These are phyloP conservation scores for Platynereis dumerilii DNA, from an alignment of 2,888 invertebrate genomes.

Conservation along the genomic window DNA sequence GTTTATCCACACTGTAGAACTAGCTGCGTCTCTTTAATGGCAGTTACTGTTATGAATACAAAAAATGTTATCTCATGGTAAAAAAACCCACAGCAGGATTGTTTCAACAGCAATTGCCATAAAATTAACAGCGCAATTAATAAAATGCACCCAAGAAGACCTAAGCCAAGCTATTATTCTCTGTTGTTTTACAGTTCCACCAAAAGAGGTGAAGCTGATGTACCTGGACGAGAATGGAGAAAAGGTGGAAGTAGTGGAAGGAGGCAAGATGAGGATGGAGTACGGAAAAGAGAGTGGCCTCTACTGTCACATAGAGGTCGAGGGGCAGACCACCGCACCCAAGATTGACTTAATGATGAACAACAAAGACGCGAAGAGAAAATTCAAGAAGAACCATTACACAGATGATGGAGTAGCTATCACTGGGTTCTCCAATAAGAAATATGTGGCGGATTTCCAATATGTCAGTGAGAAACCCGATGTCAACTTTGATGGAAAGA, in stretches of 20 bases:
- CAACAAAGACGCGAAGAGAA: slow-evolving; percentile 2
- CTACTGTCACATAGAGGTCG: slow-evolving; percentile 8
- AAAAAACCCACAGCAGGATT: too few relatives aligned
- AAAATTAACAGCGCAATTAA: too few relatives aligned
- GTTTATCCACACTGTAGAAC: too few relatives aligned
- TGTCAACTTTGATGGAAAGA: slow-evolving; percentile 14
- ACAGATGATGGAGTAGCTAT: slow-evolving; percentile 1
- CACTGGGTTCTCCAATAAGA: not conserved
- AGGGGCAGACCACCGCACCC: slow-evolving; percentile 3
- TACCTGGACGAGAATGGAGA: slow-evolving; percentile 8
- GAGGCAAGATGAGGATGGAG: slow-evolving; percentile 3
- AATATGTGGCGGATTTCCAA: slow-evolving; percentile 1
- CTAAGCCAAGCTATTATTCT: too few relatives aligned
- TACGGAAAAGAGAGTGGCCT: slow-evolving; percentile 11
- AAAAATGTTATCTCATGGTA: too few relatives aligned
- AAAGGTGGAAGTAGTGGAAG: not conserved
- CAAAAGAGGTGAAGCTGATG: slow-evolving; percentile 11
- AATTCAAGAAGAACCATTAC: slow-evolving; percentile 8
- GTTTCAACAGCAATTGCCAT: too few relatives aligned
- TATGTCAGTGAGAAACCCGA: slow-evolving; percentile 11
- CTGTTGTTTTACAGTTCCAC: slow-evolving; percentile 15
- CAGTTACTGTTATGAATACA: too few relatives aligned
- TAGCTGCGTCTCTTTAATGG: too few relatives aligned
- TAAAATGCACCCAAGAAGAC: too few relatives aligned
- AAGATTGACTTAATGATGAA: slow-evolving; percentile 6